Evolutionary conservation across 1,140 invertebrate genomes (phyloP).

Genomic region (Cydia amplana): DNA sequence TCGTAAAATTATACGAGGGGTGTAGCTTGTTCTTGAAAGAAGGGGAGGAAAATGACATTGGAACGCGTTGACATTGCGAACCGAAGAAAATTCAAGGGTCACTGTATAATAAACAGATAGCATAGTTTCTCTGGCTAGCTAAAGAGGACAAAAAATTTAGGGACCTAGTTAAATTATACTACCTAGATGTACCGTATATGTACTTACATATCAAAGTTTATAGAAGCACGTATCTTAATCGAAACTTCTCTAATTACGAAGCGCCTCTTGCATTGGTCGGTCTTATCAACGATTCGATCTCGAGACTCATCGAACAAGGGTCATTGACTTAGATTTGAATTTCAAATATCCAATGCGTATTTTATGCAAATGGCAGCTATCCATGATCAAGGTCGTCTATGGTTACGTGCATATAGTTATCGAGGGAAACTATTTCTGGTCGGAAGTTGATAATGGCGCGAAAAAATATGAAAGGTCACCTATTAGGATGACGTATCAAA

Average conservation of each 20-base stretch:
- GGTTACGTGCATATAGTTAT: not conserved
- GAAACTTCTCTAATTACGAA: constrained; percentile 1
- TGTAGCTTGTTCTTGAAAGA: not conserved
- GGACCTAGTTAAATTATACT: not conserved
- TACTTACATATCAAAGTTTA: too few relatives aligned
- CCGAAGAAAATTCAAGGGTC: not conserved
- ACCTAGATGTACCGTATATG: too few relatives aligned
- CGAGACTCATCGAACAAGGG: not conserved
- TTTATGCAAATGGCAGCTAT: not conserved
- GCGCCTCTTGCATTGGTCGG: not conserved
- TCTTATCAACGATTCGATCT: constrained; percentile 5
- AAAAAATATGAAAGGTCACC: constrained; percentile 7
- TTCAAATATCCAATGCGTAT: constrained; percentile 15
- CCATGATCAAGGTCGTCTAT: constrained; percentile 20
- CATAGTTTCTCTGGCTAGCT: not conserved
- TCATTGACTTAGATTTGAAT: constrained; percentile 19
- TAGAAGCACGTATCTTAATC: too few relatives aligned
- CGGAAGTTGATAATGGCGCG: not conserved
- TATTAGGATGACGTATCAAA: not conserved
- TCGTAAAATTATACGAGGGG: not conserved
- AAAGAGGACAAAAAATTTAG: not conserved
- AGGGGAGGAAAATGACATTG: not conserved
- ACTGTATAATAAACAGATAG: not conserved
- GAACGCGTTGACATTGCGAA: not conserved
- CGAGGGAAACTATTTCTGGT: not conserved